Percentiles rank a stretch among this genome's conserved stretches.
These are phyloP conservation scores for Bacillus rossius DNA, from an alignment of 1,140 invertebrate genomes.

Conservation along the genomic window DNA sequence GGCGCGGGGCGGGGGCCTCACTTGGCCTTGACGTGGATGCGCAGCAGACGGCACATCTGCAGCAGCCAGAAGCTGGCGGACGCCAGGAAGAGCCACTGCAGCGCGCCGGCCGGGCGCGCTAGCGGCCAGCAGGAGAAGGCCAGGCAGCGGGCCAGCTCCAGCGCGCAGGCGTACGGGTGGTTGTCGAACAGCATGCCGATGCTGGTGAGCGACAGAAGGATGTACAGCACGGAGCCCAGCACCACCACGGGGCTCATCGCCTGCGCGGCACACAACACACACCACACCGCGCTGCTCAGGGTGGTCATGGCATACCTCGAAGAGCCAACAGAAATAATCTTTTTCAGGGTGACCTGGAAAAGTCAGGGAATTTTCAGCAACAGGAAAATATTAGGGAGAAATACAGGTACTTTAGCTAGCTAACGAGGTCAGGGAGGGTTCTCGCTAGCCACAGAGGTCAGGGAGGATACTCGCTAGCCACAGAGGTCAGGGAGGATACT, in stretches of 20 bases:
- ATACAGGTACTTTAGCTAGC: no score
- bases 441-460: no score
- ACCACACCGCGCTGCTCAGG: no score
- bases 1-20: background rate
- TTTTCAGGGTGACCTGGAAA: background rate
- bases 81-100: slow-evolving; percentile 11
- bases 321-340: background rate
- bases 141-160: slow-evolving; percentile 52
- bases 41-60: slow-evolving; percentile 3
- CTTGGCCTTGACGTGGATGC: slow-evolving; percentile 3
- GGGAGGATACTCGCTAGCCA: no score
- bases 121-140: slow-evolving; percentile 32
- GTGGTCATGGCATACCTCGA: no score
- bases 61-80: slow-evolving; percentile 12
- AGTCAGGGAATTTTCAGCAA: no score
- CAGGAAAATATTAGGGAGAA: background rate
- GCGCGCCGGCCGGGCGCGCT: background rate
- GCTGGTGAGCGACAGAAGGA: slow-evolving; percentile 56
- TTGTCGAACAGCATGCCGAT: slow-evolving; percentile 67
- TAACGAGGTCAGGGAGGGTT: no score
- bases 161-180: slow-evolving; percentile 42
- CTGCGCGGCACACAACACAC: no score
- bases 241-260: slow-evolving; percentile 51
- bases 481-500: no score
- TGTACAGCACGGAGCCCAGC: slow-evolving; percentile 51